Conservation (phyloP, 1,140 invertebrate genomes). For the Temnothorax nylanderi region DNA sequence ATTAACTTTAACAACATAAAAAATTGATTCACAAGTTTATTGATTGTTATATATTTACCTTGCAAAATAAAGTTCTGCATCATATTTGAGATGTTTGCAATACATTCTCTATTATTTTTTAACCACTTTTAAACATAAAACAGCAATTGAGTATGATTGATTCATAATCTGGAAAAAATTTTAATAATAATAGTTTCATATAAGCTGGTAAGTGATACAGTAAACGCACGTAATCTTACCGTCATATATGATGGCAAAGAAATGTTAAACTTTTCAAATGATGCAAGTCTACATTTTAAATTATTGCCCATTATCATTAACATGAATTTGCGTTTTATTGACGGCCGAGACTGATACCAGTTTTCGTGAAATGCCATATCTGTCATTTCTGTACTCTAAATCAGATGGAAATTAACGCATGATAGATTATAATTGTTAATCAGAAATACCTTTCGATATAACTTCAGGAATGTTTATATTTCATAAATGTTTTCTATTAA, state of each 20-base stretch:
- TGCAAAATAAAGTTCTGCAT: background rate
- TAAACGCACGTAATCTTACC: slow-evolving; percentile 30
- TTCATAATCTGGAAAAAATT: background rate
- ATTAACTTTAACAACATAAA: background rate
- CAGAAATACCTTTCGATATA: background rate
- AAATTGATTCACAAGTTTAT: background rate
- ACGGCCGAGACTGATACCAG: slow-evolving; percentile 48
- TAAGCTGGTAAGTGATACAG: background rate
- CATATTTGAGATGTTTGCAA: background rate
- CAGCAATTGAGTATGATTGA: background rate
- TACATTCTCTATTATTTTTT: background rate
- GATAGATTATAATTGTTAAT: background rate
- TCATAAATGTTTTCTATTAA: background rate
- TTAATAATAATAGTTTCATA: background rate
- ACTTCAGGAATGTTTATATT: background rate
- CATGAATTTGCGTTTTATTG: slow-evolving; percentile 10
- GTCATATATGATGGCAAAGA: slow-evolving; percentile 63
- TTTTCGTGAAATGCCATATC: slow-evolving; percentile 63
- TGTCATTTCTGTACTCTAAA: slow-evolving; percentile 64
- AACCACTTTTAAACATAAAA: slow-evolving; percentile 13
- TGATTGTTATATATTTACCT: background rate
- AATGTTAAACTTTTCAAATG: slow-evolving; percentile 49
- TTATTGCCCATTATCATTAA: slow-evolving; percentile 59
- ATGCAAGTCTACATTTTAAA: slow-evolving; percentile 56
- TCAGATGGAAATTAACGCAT: background rate